Evolutionary conservation across 2,797 vertebrate genomes (phyloP), one percentile per base, ranked within the genome.

Genomic region (Cottoperca gobio): DNA sequence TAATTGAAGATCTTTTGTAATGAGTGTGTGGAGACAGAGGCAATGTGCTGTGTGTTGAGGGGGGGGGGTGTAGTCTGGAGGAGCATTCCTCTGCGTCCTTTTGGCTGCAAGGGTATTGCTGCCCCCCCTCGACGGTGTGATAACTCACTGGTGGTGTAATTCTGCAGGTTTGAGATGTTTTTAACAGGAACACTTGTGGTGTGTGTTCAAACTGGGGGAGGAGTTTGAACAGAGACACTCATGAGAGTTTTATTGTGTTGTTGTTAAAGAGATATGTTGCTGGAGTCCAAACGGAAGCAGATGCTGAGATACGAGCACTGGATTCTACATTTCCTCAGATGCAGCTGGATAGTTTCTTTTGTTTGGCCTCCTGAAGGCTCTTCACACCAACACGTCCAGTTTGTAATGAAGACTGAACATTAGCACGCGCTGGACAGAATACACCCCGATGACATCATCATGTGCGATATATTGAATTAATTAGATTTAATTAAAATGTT

Each of bases 51-150:
- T 45, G 42, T 64, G 81, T 43, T 60, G 46, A 33, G 23, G 12
- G 35, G 48, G 52, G 16, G 48, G 12, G 60, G 80, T 78, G 78
- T 78, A 81, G 81, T 87, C 86, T 81, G 61, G 71, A 67, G 48
- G 69, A 81, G 85, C 89, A 91, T 88, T 89, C 88, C 83, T 90
- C 85, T 85, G 89, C 61, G 87, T 91, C 88, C 86, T 88, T 86
- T 87, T 77, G 84, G 65, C 83, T 87, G 79, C 82, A 85, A 81
- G 85, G 81, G 77, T 87, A 72, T 62, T 86, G 76, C 87, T 90
- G 83, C 85, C 83, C 86, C 74, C 85, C 79, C 70, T 59, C 54
- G 77, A 81, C 48, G 3, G 43, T 40, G 76, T 71, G 57, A 78
- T 70, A 55, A 72, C 63, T 86, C 70, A 75, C 28, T 66, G 62